Evolutionary conservation across 2,797 vertebrate species (phyloP), one percentile per base, ranked within the genome.

Genomic region (Mionectes olivaceus): DNA sequence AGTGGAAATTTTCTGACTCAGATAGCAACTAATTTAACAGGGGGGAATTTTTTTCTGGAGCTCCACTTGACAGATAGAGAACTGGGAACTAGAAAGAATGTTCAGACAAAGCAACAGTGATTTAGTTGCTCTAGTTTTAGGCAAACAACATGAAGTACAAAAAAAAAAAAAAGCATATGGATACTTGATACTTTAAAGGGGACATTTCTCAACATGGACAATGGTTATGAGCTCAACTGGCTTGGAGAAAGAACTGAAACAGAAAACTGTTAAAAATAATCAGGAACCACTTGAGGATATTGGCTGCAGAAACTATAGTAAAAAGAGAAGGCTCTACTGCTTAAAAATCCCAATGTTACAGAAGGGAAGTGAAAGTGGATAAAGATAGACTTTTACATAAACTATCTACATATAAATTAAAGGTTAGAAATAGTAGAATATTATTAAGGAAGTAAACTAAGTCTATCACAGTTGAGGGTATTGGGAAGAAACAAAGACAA

Each of bases 191-290:
- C 53, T 89, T 90, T 90, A 89, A 77, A 90, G 68, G 33, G 30
- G 74, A 74, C 24, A 55, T 89, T 94, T 92, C 88, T 92, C 88
- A 89, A 44, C 33, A 53, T 7, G 67, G 19, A 71, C n/a, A 90
- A 77, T 67, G n/a, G 30, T 67, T 80, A 57, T 84, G 44, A 90
- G 33, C 11, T 64, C 68, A 85, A 27, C 11, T 83, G 39, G 75
- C 35, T 37, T n/a, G 22, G 39, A 83, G 68, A 86, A 93, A 80
- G 30, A 94, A 68, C 5, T 69, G 71, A 92, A 93, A 81, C 27
- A 91, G 49, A 92, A 89, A 80, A 55, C 44, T 37, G 7, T 71
- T 87, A 24, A 89, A 88, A 95, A 83, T 74, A 92, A 78, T 80
- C 50, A 77, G n/a, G 47, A 93, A 83, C 10, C 2, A 15, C 89